Evolutionary conservation across 2,797 vertebrate genomes (phyloP), one percentile per base, ranked within the genome.

Genomic region (Fratercula arctica): DNA sequence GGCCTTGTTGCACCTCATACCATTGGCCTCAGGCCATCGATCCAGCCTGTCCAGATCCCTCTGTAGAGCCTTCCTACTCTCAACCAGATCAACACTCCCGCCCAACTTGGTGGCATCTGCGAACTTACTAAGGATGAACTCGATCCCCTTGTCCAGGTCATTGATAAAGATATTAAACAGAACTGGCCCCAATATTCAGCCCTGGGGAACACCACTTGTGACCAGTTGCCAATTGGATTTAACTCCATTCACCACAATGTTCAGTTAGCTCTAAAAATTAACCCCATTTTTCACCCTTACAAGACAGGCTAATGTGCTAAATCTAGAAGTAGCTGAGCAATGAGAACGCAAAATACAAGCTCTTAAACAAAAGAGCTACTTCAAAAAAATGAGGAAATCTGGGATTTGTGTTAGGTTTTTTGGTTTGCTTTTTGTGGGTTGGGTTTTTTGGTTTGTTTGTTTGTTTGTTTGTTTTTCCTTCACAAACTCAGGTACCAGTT

Each of bases 301-400:
- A 50, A 2, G 2, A 74, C 51, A 87, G 43, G 20, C 18, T 90
- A 70, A 74, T 25, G 24, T 37, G 26, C 33, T 86, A 69, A 61
- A 73, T 31, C 51, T 81, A 72, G 70, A 89, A 91, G 48, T 67
- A 81, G 20, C 48, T 35, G 20, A 91, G 26, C 35, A 70, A 66
- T 61, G 41, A 94, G n/a, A 72, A 90, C 6, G 35, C 6, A 53
- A 83, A 31, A 31, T 5, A 79, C 5, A 72, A 72, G 28, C 7
- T 5, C 25, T 46, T 59, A 59, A 85, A 74, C 14, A 89, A 68
- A 68, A 25, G 1, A 66, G 21, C 1, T 74, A 16, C 16, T n/a
- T 16, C 1, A 4, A 29, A 46, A 66, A 50, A 70, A 35, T 0
- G 0, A 85, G 8, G 21, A 56, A 33, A 51, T 37, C 5, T 69